Base-by-base conservation (phyloP, 1,140 invertebrate genomes). In the Monochamus saltuarius region DNA sequence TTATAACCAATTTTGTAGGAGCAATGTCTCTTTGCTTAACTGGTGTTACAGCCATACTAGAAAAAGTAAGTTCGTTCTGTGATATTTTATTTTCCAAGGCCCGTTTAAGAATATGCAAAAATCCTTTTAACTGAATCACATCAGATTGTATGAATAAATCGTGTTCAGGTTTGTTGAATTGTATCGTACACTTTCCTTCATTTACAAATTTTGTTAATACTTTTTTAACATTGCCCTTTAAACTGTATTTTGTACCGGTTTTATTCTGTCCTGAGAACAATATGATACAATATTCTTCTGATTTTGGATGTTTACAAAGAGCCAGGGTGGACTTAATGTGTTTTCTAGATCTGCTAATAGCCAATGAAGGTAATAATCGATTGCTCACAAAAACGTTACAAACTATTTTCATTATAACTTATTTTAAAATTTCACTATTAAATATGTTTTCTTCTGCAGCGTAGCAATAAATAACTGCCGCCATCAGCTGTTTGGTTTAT, bases 101-200 rank as follows among this genome's bases (percentile, higher is more conserved):
- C 34, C 84, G 77, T 67, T 85, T 85, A 7, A 91, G 71, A 7
- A 84, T 72, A 65, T 81, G 82, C 57, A 90, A 76, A 71, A 90
- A 90, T 62, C 81, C 81, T 76, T 89, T 89, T 11, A 90, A 72
- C 62, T 85, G 84, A 50, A 87, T 80, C 14, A 77, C 68, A 75
- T 89, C 86, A 63, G 82, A 75, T 73, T 87, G 83, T 40, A 91
- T 85, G 49, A 82, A 83, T 45, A 91, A 70, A 76, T 91, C 87
- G 61, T 88, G 82, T 34, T 83, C 78, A 13, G 89, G 89, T 59
- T 84, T 77, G 65, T 81, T 83, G 49, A 91, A 84, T 50, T 87
- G 80, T 57, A 91, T 84, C 7, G 89, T 90, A 17, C 82, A 80
- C 79, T 90, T 90, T 54, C 89, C 89, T 72, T 90, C 85, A 40